Percentiles rank a stretch among this genome's conserved stretches.
Conservation (phyloP, 2,888 invertebrate genomes). For the Lasiommata megera region DNA sequence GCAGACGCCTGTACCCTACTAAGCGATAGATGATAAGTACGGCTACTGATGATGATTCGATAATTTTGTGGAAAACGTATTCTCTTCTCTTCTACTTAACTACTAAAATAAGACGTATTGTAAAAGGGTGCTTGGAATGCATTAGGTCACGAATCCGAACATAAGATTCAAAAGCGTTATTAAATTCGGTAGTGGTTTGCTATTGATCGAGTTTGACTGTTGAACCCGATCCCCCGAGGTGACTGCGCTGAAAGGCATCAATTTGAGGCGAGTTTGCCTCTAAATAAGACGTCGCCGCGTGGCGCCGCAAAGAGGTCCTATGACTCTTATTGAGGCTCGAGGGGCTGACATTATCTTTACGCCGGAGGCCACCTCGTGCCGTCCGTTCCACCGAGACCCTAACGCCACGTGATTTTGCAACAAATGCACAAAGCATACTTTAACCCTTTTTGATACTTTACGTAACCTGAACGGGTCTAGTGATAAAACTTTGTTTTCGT, state of each 20-base stretch:
- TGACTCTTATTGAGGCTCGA: slow-evolving; percentile 72
- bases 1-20: too few species aligned
- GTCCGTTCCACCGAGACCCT: slow-evolving; percentile 25
- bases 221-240: slow-evolving; percentile 45
- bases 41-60: too few species aligned
- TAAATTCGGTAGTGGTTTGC: not conserved
- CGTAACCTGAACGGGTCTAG: too few species aligned
- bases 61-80: too few species aligned
- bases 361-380: slow-evolving; percentile 56
- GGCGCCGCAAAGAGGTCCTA: slow-evolving; percentile 71
- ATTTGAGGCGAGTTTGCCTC: slow-evolving; percentile 67
- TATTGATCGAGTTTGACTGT: slow-evolving; percentile 1
- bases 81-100: too few species aligned
- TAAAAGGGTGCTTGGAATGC: too few species aligned
- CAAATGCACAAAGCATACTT: slow-evolving; percentile 1
- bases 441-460: too few species aligned
- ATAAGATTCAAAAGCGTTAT: not conserved
- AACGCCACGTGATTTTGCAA: slow-evolving; percentile 30
- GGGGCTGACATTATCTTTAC: slow-evolving; percentile 63
- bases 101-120: too few species aligned
- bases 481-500: too few species aligned
- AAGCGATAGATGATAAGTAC: too few species aligned
- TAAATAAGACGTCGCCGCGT: slow-evolving; percentile 77
- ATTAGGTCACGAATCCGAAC: too few species aligned
- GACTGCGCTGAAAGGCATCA: slow-evolving; percentile 76